Evolutionary conservation across 1,140 invertebrate genomes (phyloP).

Genomic region (Pectinophora gossypiella): DNA sequence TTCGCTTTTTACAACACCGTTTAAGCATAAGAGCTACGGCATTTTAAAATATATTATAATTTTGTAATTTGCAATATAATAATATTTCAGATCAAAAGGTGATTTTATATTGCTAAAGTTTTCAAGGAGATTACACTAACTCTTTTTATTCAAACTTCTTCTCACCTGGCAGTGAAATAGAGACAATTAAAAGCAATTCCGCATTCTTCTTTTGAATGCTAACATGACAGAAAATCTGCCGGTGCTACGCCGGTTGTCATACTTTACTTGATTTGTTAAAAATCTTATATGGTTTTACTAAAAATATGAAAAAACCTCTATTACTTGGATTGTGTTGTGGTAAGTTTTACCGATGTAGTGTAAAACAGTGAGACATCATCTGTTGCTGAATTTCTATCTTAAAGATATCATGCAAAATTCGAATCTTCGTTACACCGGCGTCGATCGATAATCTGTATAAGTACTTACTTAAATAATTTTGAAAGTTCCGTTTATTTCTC

Average conservation of each 20-base stretch:
- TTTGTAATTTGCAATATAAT: neutral
- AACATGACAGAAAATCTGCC: neutral
- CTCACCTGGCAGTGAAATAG: neutral
- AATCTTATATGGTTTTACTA: constrained; percentile 15
- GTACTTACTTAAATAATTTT: no score
- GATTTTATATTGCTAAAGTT: neutral
- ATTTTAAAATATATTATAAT: constrained; percentile 27
- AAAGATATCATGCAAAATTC: no score
- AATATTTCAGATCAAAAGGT: neutral
- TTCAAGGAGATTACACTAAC: neutral
- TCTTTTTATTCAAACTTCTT: neutral
- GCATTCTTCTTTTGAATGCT: constrained; percentile 57
- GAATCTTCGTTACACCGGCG: no score
- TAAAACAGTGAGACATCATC: no score
- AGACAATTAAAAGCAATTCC: neutral
- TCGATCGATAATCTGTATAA: no score
- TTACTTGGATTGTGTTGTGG: constrained; percentile 29
- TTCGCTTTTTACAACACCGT: constrained; percentile 51
- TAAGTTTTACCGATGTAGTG: no score
- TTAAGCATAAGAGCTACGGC: constrained; percentile 34
- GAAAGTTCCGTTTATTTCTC: no score
- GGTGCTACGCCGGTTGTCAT: neutral
- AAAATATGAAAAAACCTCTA: constrained; percentile 41
- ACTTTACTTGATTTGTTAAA: neutral
- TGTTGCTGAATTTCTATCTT: no score